Conservation (phyloP, 2,888 invertebrate genomes). For the Limnephilus rhombicus region DNA sequence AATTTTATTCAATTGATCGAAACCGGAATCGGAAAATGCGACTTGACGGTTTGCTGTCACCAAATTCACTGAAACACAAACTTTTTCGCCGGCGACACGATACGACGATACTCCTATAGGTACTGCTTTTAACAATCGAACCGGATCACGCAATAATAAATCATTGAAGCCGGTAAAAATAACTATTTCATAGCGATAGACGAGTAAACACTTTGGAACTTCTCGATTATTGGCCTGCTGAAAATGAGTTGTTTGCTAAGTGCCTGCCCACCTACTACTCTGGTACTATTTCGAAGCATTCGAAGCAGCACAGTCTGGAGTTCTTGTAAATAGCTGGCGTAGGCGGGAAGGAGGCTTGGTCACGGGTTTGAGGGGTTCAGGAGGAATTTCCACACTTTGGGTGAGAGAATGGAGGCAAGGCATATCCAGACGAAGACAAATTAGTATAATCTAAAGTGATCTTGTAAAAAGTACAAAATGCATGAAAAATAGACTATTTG, state of each 20-base stretch:
- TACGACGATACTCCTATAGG: not conserved
- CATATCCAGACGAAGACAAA: not conserved
- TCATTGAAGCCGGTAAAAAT: not conserved
- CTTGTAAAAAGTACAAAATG: not conserved
- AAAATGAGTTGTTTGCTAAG: not conserved
- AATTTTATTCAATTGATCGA: conserved; percentile 1
- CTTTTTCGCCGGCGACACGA: not conserved
- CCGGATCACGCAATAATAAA: not conserved
- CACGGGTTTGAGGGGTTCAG: conserved; percentile 27
- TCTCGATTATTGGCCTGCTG: not conserved
- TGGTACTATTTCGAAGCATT: not conserved
- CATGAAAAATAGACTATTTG: too few relatives aligned
- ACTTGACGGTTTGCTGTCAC: not conserved
- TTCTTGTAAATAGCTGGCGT: not conserved
- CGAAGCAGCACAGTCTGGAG: not conserved
- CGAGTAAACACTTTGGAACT: not conserved
- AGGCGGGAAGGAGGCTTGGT: conserved; percentile 27
- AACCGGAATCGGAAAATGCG: not conserved
- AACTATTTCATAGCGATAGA: not conserved
- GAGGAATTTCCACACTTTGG: not conserved
- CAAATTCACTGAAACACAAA: conserved; percentile 38
- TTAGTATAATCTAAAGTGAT: not conserved
- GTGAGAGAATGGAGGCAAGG: conserved; percentile 3
- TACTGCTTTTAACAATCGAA: not conserved
- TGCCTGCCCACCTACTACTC: not conserved